Conservation (phyloP, 2,113 vertebrate genomes). For the Apus apus region DNA sequence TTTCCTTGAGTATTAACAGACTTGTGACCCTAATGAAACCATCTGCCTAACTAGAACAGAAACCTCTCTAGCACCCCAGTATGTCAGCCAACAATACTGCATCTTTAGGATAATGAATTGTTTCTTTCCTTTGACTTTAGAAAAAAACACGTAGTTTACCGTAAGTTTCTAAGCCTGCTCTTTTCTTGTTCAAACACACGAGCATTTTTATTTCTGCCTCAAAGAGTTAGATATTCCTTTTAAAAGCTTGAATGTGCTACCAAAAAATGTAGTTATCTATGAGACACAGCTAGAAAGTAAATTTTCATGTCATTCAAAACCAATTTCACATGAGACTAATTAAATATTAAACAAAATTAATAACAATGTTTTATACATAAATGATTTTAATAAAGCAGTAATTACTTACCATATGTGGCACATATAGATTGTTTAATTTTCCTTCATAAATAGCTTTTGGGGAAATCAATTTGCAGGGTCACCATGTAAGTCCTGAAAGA, state of each 20-base stretch:
- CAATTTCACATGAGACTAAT: not conserved
- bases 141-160: not conserved
- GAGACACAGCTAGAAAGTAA: not conserved
- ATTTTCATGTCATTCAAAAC: not conserved
- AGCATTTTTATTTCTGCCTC: not conserved
- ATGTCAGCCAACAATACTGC: not conserved
- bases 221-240: not conserved
- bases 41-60: not conserved
- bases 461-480: not conserved
- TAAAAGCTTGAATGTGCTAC: not conserved
- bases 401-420: not conserved
- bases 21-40: not conserved
- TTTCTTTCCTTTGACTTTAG: not conserved
- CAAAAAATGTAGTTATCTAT: not conserved
- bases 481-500: not conserved
- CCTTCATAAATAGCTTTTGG: not conserved
- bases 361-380: not conserved
- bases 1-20: not conserved
- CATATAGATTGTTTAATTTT: not conserved
- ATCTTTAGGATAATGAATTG: not conserved
- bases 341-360: not conserved
- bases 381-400: not conserved
- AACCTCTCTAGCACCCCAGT: not conserved
- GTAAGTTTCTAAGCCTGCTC: not conserved
- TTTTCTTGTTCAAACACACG: not conserved